Base-by-base conservation (phyloP, 2,888 invertebrate species). In the Nesidiocoris tenuis region DNA sequence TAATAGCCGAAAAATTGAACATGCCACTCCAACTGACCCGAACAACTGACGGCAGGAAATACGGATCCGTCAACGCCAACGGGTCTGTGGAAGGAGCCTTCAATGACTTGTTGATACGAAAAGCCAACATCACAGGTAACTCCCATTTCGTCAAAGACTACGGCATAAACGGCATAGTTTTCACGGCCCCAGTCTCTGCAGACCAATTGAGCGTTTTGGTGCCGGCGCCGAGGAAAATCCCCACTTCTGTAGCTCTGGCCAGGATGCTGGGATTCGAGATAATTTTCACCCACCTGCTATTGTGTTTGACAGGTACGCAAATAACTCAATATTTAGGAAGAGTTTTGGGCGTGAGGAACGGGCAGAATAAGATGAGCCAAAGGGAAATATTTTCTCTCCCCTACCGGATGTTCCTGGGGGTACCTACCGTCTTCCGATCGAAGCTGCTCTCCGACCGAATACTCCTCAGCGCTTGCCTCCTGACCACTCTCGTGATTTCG, bases 61-160 rank as follows among this genome's bases (percentile, higher is more conserved):
- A 65, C 65, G 65, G 65, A 16, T 16, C 12, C 2, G 3, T 12
- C 9, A 25, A 18, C 1, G 16, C 65, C 3, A 65, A 23, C 17
- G 65, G 65, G 17, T 24, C 5, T 2, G 2, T 17, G 1, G 25
- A 25, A 65, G 65, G 65, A 23, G 19, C 65, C 17, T 65, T 65
- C 39, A 65, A 25, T n/a, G 39, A 65, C 5, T 25, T 65, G 25
- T 7, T 65, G 3, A 2, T 1, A 25, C n/a, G 65, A 23, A 25
- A 16, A 17, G 65, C 65, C 7, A n/a, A 65, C n/a, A 65, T 65
- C 23, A 65, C 65, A 1, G 65, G 65, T 5, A 65, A 65, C 39
- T n/a, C 7, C 17, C 65, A 65, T 24, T 65, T 65, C 17, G 16
- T 65, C 23, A 65, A 65, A 25, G 17, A 19, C 23, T 65, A 65